Base-by-base conservation (phyloP, 2,113 vertebrate genomes). In the Diphyllodes magnificus region DNA sequence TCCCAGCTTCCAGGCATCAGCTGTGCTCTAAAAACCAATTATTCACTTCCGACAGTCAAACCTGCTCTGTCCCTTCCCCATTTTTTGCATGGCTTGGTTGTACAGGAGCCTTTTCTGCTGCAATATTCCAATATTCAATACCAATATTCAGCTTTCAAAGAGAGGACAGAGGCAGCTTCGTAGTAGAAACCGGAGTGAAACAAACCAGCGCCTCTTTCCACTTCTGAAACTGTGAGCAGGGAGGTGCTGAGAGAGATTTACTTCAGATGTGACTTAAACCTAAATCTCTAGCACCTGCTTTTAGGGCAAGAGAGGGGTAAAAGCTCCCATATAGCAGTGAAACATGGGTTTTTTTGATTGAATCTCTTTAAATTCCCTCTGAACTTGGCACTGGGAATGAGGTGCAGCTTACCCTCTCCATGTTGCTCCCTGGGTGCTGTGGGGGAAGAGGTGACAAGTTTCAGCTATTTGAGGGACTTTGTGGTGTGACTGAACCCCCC, bases 401-500 rank as follows among this genome's bases (percentile, higher is more conserved):
- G 81, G 22, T 14, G 54, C 63, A 53, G 15, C 1, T 30, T 42
- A 9, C 18, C 31, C 44, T 66, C 44, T 56, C 56, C 30, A 0
- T 0, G 5, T 20, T 30, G 13, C 37, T 90, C 39, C 14, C 23
- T 15, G 77, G 10, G 23, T 85, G 49, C 87, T 56, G 65, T 11
- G 30, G 47, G 51, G 54, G 15, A 44, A 57, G 59, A 56, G 68
- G 40, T 64, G 71, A 60, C 57, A 84, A 20, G 2, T 49, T n/a
- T 3, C 22, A 63, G 0, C 40, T 17, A 0, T 4, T 8, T 22
- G 73, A 51, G 27, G 40, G 37, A 7, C 7, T 45, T 19, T 1
- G 5, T 6, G 85, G 9, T 25, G 12, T 78, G 65, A 86, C 31
- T 5, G 2, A 22, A 4, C 15, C 18, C 0, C 18, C 0, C 0